phyloP scores from a whole-genome alignment of 2,888 invertebrate genomes.

The Drosophila phalerata region DNA sequence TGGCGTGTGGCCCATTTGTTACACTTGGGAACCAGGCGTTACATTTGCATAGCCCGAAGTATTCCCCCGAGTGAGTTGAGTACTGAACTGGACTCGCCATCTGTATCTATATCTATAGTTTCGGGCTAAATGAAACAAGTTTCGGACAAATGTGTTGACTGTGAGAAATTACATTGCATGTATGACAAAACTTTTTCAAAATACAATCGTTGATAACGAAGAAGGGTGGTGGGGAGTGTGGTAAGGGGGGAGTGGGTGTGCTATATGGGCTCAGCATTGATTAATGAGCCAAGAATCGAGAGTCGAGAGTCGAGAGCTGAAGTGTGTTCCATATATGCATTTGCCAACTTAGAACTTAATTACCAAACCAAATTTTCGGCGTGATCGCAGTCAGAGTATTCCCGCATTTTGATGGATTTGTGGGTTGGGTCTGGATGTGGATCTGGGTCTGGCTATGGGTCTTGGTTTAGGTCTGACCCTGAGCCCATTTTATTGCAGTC shows the following conservation, averaged over 20 bases:
- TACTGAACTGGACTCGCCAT: slow-evolving; percentile 2
- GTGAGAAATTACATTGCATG: slow-evolving; percentile 74
- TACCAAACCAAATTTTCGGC: slow-evolving; percentile 63
- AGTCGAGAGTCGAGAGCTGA: slow-evolving; percentile 22
- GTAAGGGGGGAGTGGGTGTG: slow-evolving; percentile 18
- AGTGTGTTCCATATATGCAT: slow-evolving; percentile 32
- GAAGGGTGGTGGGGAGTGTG: background rate
- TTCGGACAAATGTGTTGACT: slow-evolving; percentile 67
- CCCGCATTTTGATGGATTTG: slow-evolving; percentile 76
- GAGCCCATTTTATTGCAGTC: slow-evolving; percentile 31
- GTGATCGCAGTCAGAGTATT: slow-evolving; percentile 44
- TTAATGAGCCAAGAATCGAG: slow-evolving; percentile 65
- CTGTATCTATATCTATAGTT: slow-evolving; percentile 21
- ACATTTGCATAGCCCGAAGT: slow-evolving; percentile 47
- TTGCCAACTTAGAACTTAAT: slow-evolving; percentile 75
- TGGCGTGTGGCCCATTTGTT: slow-evolving; percentile 60
- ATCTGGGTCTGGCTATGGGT: slow-evolving; percentile 23
- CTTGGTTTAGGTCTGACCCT: slow-evolving; percentile 34
- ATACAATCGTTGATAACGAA: slow-evolving; percentile 3
- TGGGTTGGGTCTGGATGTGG: slow-evolving; percentile 41
- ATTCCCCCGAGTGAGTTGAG: slow-evolving; percentile 26
- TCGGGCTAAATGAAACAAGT: slow-evolving; percentile 46
- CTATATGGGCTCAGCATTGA: slow-evolving; percentile 56
- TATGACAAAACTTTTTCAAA: slow-evolving; percentile 72
- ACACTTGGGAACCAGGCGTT: slow-evolving; percentile 52